These are phyloP conservation scores for Sinopyrophorus schimmeli DNA, from an alignment of 2,888 invertebrate species.

Conservation along the genomic window DNA sequence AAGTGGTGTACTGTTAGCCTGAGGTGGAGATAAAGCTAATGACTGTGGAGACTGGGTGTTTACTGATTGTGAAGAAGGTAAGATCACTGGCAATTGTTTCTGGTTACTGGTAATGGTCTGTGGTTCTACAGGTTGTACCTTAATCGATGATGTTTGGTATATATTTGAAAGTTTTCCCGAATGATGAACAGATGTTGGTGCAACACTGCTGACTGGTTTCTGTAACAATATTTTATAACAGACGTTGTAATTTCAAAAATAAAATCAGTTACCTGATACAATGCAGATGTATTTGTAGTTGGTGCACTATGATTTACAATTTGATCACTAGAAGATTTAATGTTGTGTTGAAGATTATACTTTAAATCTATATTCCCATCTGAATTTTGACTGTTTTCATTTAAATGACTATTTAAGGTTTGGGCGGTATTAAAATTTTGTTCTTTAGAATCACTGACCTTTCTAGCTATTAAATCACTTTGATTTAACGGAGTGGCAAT, in stretches of 20 bases:
- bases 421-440: constrained; percentile 8
- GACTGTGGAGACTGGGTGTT: constrained; percentile 43
- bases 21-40: constrained; percentile 60
- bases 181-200: constrained; percentile 74
- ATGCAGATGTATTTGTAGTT: constrained; percentile 34
- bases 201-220: constrained; percentile 86
- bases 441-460: constrained; percentile 18
- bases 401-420: constrained; percentile 3
- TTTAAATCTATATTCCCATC: constrained; percentile 16
- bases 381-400: constrained; percentile 14
- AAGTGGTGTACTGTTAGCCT: constrained; percentile 64
- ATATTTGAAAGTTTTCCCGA: constrained; percentile 73
- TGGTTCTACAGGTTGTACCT: constrained; percentile 79
- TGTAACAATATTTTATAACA: constrained; percentile 51
- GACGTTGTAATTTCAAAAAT: constrained; percentile 4
- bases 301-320: constrained; percentile 49
- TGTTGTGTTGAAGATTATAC: constrained; percentile 4
- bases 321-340: constrained; percentile 55
- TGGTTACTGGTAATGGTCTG: constrained; percentile 63
- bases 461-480: constrained; percentile 41
- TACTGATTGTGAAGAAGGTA: constrained; percentile 32
- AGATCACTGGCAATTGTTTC: constrained; percentile 43
- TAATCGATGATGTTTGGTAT: constrained; percentile 79
- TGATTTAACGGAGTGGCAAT: constrained; percentile 67
- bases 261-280: constrained; percentile 30